phyloP scores from a whole-genome alignment of 2,888 invertebrate genomes.

The Caenorhabditis sp. region DNA sequence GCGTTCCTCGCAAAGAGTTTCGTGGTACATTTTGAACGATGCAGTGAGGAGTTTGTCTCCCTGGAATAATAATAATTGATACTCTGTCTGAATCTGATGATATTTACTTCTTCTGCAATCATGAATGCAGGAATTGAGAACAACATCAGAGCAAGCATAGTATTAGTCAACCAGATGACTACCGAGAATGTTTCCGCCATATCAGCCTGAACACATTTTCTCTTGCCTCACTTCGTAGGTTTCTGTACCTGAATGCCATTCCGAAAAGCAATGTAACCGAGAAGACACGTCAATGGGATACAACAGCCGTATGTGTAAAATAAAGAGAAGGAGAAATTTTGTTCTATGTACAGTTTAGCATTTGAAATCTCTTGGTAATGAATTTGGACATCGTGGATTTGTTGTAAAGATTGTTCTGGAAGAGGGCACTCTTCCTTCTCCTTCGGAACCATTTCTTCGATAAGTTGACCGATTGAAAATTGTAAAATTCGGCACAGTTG shows the following conservation, averaged over 20 bases:
- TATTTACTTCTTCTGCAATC: constrained; percentile 71
- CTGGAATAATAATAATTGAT: constrained; percentile 39
- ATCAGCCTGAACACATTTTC: constrained; percentile 50
- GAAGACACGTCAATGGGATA: constrained; percentile 66
- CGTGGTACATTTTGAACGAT: constrained; percentile 75
- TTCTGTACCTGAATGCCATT: constrained; percentile 47
- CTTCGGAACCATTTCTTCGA: constrained; percentile 67
- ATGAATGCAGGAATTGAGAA: constrained; percentile 75
- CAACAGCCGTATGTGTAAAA: constrained; percentile 72
- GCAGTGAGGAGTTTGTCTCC: constrained; percentile 72
- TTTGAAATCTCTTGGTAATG: constrained; percentile 71
- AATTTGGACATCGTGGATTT: constrained; percentile 70
- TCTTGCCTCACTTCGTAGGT: background rate
- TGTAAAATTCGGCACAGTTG: constrained; percentile 62
- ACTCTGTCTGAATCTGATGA: background rate
- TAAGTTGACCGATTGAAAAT: constrained; percentile 54
- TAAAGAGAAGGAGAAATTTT: constrained; percentile 68
- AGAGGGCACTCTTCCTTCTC: constrained; percentile 67
- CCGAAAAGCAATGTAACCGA: constrained; percentile 64
- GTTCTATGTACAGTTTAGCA: constrained; percentile 68
- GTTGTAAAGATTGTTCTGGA: constrained; percentile 67
- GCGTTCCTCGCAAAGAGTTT: constrained; percentile 73
- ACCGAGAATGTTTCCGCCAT: constrained; percentile 71
- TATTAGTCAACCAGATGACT: constrained; percentile 70
- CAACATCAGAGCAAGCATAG: constrained; percentile 67